Base-by-base conservation (phyloP, 2,888 invertebrate genomes). In the Nomada ruficornis region DNA sequence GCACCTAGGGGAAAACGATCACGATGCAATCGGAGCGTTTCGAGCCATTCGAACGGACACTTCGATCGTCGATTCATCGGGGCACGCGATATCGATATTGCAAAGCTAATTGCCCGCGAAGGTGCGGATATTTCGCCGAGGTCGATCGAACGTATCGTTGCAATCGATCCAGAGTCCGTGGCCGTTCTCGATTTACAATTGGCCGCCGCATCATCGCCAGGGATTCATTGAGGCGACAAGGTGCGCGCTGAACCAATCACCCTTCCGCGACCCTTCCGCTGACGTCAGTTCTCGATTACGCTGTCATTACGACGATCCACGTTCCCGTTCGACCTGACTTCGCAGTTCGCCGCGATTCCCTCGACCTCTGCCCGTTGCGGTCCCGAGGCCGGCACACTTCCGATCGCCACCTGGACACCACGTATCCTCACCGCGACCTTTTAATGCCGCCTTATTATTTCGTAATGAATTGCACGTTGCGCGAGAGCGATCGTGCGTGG, bases 251-350 rank as follows among this genome's bases (percentile, higher is more conserved):
- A 75, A 80, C 52, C 68, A 62, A 29, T 47, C 55, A 18, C 4
- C 59, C 74, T 59, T 15, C 42, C 42, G 57, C 23, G 62, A 59
- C 52, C 64, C 65, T 73, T 83, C 68, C 59, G 67, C 63, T 72
- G 62, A 80, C 77, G 82, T 82, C 71, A 65, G 11, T 50, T 72
- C 72, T 82, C 82, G 78, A 72, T 78, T 72, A 62, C 75, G 67
- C 3, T 23, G 71, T 44, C 42, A 77, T 77, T 77, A 76, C 76
- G 64, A 68, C 72, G 81, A 77, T 70, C 77, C 73, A 77, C 36
- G 18, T 44, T 47, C 50, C 42, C 60, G 63, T 77, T 59, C 52
- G 36, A 76, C 47, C 47, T 62, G 71, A 57, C 55, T 64, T 62
- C 36, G 29, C 67, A 20, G 55, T 72, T 55, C 65, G 42, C 44